These are phyloP conservation scores for Urosaurus nigricauda DNA, from an alignment of 2,797 vertebrate genomes.

Conservation along the genomic window DNA sequence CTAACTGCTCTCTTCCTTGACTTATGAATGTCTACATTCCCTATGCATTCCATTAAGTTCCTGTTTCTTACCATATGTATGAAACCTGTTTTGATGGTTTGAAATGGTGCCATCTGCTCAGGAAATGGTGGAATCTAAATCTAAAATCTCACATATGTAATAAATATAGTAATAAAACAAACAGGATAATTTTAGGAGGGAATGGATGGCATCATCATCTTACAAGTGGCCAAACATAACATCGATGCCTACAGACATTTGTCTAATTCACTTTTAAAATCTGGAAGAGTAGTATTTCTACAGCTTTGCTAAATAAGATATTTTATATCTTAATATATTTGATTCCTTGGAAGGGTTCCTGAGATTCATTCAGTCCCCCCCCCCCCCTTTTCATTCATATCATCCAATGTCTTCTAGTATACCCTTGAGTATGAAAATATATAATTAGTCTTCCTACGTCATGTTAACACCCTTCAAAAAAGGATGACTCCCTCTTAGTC, in stretches of 20 bases:
- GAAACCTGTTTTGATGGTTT: background rate
- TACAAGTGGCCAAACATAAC: background rate
- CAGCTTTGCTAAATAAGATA: constrained; percentile 11
- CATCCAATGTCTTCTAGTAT: constrained; percentile 36
- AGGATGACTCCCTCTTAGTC: constrained; percentile 19
- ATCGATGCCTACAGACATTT: background rate
- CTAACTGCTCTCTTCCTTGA: background rate
- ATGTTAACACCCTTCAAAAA: constrained; percentile 31
- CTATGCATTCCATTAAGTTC: background rate
- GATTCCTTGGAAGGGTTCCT: constrained; percentile 24
- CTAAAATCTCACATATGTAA: background rate
- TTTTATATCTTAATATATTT: constrained; percentile 42
- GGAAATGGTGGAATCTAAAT: background rate
- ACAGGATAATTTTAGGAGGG: background rate
- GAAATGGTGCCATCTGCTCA: background rate
- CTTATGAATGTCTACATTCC: background rate
- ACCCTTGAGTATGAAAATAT: constrained; percentile 31
- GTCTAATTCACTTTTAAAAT: background rate
- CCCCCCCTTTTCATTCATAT: constrained; percentile 31
- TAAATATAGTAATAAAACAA: constrained; percentile 19
- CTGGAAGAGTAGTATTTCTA: background rate
- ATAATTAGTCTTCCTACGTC: constrained; percentile 40
- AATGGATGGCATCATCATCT: constrained; percentile 4
- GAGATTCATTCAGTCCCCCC: background rate
- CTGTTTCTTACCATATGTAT: background rate